Base-by-base conservation (phyloP, 2,113 vertebrate species). In the Mus pahari region DNA sequence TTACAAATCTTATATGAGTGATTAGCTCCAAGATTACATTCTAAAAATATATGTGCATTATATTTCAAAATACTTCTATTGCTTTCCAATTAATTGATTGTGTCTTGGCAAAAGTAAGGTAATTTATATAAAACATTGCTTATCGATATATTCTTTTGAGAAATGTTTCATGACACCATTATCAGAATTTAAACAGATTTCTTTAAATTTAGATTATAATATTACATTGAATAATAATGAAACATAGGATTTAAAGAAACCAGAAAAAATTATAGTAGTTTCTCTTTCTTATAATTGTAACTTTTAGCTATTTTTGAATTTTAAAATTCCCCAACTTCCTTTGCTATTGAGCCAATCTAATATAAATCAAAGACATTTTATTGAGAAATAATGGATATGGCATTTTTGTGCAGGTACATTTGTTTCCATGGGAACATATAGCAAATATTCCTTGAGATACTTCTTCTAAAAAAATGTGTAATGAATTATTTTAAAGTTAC, bases 401-500 rank as follows among this genome's bases (percentile, higher is more conserved):
- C 62, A 82, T 96, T 96, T 96, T 96, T 42, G 22, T 93, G 12
- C 19, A 89, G 92, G 71, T 42, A 68, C 62, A 94, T 97, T 94
- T 92, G 93, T 96, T 97, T 90, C 95, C 77, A 95, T 97, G 81
- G 95, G 92, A 93, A 96, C 87, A 68, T 50, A 77, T 82, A 93
- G 58, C 74, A 96, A 92, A 92, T 95, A 92, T 81, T 64, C 26
- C 93, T 97, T 73, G 78, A 84, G 33, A 70, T 89, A 84, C 91
- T 91, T 96, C 82, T 96, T 94, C 94, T 95, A 96, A 82, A 9
- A 92, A 20, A 97, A 94, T 94, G 75, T 97, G 48, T 86, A 91
- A 92, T 73, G 42, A 93, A 92, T 91, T 92, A 94, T 95, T 97
- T 96, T 86, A 77, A 96, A 96, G 84, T 94, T 95, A 96, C 26